phyloP scores from a whole-genome alignment of 2,113 vertebrate genomes.

The Parus major region DNA sequence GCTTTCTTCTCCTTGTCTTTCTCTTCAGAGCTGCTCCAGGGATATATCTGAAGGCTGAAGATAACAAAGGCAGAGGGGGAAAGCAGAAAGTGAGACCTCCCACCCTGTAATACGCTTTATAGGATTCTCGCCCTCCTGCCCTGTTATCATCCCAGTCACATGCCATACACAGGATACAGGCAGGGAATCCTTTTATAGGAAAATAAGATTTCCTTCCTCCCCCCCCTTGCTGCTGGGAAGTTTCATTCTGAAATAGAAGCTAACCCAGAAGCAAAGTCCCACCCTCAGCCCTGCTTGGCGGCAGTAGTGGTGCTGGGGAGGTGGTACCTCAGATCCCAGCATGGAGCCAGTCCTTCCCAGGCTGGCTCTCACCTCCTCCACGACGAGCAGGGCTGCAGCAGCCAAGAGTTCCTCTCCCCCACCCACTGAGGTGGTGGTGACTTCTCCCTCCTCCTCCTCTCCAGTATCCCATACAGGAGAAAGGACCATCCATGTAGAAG shows the following conservation, averaged over 20 bases:
- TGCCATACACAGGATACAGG: not conserved
- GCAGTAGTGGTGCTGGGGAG: fast-evolving
- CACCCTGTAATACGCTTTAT: not conserved
- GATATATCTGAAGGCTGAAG: not conserved
- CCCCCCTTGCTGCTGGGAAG: not conserved
- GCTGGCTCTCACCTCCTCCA: not conserved
- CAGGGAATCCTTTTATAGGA: not conserved
- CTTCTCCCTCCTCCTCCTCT: not conserved
- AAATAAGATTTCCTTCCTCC: not conserved
- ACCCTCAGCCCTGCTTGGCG: not conserved
- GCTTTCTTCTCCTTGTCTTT: not conserved
- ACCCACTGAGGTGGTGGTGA: not conserved
- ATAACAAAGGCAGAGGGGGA: not conserved
- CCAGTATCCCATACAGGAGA: not conserved
- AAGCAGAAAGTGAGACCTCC: not conserved
- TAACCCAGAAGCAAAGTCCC: not conserved
- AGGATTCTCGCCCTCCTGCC: not conserved
- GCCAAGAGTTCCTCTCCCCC: not conserved
- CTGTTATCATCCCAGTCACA: not conserved
- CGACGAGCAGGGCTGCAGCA: fast-evolving
- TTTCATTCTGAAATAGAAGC: not conserved
- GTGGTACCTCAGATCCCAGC: not conserved
- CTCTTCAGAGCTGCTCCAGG: not conserved
- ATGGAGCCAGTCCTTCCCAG: not conserved
- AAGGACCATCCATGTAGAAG: no score